These are phyloP conservation scores for Hypena proboscidalis DNA, from an alignment of 2,888 invertebrate species.

Conservation along the genomic window DNA sequence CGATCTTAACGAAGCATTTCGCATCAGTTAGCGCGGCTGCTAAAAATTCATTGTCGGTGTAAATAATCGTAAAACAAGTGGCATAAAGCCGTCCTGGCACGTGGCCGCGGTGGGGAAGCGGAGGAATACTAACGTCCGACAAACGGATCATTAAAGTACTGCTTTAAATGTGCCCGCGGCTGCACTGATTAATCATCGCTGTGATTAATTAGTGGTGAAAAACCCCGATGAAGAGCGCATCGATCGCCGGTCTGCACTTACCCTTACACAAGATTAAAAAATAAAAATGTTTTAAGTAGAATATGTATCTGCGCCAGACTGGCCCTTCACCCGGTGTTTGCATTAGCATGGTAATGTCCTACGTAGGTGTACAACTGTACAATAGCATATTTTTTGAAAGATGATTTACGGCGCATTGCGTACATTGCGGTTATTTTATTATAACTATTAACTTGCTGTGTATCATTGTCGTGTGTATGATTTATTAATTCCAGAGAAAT, in stretches of 20 bases:
- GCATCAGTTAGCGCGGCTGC: constrained; percentile 40
- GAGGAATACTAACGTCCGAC: constrained; percentile 68
- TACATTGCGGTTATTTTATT: constrained; percentile 26
- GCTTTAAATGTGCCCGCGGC: constrained; percentile 69
- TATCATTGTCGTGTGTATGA: too few relatives aligned
- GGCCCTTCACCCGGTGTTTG: constrained; percentile 50
- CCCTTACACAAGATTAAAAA: constrained; percentile 54
- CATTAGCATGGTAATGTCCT: constrained; percentile 35
- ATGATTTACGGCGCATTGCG: constrained; percentile 15
- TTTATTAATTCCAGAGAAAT: too few relatives aligned
- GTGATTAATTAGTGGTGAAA: constrained; percentile 74
- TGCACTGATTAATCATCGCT: constrained; percentile 75
- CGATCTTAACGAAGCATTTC: constrained; percentile 37
- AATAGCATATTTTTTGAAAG: constrained; percentile 28
- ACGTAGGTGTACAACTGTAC: constrained; percentile 23
- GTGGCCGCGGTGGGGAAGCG: constrained; percentile 56
- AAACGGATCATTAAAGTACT: constrained; percentile 76
- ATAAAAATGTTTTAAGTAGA: constrained; percentile 41
- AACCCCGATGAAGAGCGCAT: constrained; percentile 59
- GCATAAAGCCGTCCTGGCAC: constrained; percentile 64
- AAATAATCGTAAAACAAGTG: constrained; percentile 57
- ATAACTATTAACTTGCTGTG: too few relatives aligned
- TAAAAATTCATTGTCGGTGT: constrained; percentile 59
- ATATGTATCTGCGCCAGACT: constrained; percentile 48
- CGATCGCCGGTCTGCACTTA: constrained; percentile 51